Conservation (phyloP, 2,797 vertebrate genomes). For the Epinephelus malabaricus region DNA sequence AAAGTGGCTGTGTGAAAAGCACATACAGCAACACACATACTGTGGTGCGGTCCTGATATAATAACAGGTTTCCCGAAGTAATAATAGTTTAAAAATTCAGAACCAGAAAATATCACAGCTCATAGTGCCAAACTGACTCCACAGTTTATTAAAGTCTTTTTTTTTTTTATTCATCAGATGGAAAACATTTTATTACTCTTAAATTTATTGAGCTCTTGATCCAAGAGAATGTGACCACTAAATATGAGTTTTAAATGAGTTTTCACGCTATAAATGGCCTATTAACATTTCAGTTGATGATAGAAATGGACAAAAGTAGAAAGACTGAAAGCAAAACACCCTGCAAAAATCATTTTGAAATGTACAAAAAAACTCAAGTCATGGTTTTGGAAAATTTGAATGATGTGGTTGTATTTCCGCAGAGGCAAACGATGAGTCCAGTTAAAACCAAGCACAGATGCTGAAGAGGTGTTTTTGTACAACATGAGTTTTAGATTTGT, state of each 20-base stretch:
- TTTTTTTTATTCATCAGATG: constrained; percentile 27
- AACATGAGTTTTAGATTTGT: not conserved
- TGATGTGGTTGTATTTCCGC: not conserved
- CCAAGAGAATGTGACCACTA: constrained; percentile 44
- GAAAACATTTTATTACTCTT: constrained; percentile 58
- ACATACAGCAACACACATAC: not conserved
- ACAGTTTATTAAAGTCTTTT: constrained; percentile 47
- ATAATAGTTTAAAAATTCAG: constrained; percentile 46
- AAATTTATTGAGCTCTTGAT: constrained; percentile 51
- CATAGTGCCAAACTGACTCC: constrained; percentile 49
- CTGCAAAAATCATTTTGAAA: constrained; percentile 2
- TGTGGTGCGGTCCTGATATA: constrained; percentile 17
- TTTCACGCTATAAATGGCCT: constrained; percentile 40
- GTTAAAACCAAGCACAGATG: constrained; percentile 1
- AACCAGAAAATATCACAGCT: constrained; percentile 49
- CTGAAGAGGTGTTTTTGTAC: not conserved
- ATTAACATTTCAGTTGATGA: constrained; percentile 34
- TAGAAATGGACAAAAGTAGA: constrained; percentile 28
- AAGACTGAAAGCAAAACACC: constrained; percentile 5
- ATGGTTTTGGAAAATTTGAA: constrained; percentile 1
- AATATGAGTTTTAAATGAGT: constrained; percentile 50
- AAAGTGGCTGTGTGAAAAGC: not conserved
- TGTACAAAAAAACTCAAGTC: not conserved
- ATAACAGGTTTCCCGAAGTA: constrained; percentile 43
- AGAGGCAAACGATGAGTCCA: not conserved